These are phyloP conservation scores for Dryobota labecula DNA, from an alignment of 2,888 invertebrate species.

Conservation along the genomic window DNA sequence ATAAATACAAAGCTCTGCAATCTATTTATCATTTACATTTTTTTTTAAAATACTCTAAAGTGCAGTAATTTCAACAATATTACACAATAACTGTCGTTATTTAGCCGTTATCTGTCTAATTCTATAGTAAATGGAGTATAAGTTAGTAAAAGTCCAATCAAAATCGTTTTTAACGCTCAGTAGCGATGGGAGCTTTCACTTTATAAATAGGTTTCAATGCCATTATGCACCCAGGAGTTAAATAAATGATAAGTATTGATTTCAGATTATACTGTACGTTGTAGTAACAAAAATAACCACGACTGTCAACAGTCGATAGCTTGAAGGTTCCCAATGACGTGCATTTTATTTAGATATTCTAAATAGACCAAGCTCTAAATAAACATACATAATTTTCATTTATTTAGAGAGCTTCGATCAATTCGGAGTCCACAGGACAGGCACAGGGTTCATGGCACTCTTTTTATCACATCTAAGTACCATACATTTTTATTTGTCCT, in stretches of 20 bases:
- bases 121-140: too few species aligned
- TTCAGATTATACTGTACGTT: not conserved
- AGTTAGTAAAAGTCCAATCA: not conserved
- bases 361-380: not conserved
- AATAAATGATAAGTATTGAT: conserved; percentile 34
- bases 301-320: not conserved
- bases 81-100: too few species aligned
- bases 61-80: too few species aligned
- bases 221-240: not conserved
- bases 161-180: not conserved
- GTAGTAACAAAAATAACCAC: not conserved
- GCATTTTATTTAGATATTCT: not conserved
- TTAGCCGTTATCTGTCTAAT: too few species aligned
- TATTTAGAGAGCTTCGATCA: not conserved
- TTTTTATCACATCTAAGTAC: not conserved
- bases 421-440: not conserved
- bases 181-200: not conserved
- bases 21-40: too few species aligned
- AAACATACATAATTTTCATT: not conserved
- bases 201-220: not conserved
- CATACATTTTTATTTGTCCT: too few species aligned
- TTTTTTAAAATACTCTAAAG: too few species aligned
- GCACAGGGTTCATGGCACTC: not conserved
- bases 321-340: conserved; percentile 1
- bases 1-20: too few species aligned